Conservation (phyloP, 2,113 vertebrate species). For the Oryzias celebensis region DNA sequence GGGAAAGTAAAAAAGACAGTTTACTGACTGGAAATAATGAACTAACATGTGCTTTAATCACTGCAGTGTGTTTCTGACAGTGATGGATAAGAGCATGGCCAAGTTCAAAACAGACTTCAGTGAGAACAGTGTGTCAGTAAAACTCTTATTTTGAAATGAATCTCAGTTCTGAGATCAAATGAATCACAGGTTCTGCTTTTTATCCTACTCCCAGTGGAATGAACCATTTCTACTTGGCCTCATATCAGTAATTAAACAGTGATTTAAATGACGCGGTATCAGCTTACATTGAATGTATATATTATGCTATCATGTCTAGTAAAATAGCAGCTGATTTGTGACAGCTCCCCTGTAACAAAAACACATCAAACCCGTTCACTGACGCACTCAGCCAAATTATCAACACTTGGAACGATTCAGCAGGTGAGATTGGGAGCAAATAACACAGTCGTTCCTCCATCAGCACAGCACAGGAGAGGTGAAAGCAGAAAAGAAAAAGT, state of each 20-base stretch:
- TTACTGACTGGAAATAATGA: constrained; percentile 1
- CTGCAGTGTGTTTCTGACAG: background rate
- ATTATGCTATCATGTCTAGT: background rate
- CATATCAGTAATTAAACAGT: background rate
- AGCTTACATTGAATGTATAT: background rate
- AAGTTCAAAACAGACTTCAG: constrained; percentile 1
- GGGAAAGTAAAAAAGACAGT: background rate
- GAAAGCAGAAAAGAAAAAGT: background rate
- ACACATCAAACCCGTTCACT: constrained; percentile 5
- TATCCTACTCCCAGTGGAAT: background rate
- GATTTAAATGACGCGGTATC: background rate
- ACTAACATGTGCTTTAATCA: background rate
- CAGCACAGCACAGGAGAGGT: background rate
- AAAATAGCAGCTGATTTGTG: background rate
- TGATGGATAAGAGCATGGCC: background rate
- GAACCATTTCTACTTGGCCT: accelerated
- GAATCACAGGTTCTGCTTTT: background rate
- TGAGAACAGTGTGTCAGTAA: background rate
- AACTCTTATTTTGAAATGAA: background rate
- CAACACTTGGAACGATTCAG: constrained; percentile 1
- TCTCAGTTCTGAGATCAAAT: background rate
- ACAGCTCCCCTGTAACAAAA: background rate
- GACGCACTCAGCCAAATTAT: constrained; percentile 7
- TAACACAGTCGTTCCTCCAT: too few relatives aligned
- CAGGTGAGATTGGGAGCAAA: constrained; percentile 6